Evolutionary conservation across 2,113 vertebrate genomes (phyloP).

Genomic region (Rhinopomastus cyanomelas): DNA sequence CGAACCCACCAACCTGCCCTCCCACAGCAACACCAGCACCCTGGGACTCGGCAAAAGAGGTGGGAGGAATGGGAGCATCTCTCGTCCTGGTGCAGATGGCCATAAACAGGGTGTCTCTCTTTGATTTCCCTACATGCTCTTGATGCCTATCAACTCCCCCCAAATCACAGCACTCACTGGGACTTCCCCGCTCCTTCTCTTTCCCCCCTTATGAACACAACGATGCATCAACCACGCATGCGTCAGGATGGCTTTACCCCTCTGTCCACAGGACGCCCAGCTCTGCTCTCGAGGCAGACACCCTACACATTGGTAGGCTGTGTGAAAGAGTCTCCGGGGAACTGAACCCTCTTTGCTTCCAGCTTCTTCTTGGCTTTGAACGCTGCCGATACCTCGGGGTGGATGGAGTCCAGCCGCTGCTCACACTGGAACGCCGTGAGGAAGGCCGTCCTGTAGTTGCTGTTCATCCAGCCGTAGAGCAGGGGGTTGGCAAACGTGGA

Average conservation of each 20-base stretch:
- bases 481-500: conserved; percentile 93
- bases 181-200: background rate
- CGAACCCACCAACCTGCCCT: background rate
- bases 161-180: background rate
- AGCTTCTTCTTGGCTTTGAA: conserved; percentile 75
- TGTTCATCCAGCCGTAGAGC: conserved; percentile 97
- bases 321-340: conserved; percentile 69
- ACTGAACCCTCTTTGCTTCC: conserved; percentile 68
- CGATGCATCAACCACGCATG: background rate
- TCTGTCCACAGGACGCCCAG: background rate
- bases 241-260: background rate
- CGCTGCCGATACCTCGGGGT: conserved; percentile 72
- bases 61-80: background rate
- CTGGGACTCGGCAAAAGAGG: background rate
- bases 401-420: conserved; percentile 75
- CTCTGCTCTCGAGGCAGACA: background rate
- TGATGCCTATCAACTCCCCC: background rate
- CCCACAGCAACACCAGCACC: background rate
- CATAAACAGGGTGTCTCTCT: background rate
- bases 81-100: background rate
- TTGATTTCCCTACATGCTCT: background rate
- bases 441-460: conserved; percentile 90
- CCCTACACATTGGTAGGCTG: conserved; percentile 85
- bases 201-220: conserved; percentile 7
- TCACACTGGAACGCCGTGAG: conserved; percentile 84